Base-by-base conservation (phyloP, 2,113 vertebrate species). In the Salvelinus sp. region DNA sequence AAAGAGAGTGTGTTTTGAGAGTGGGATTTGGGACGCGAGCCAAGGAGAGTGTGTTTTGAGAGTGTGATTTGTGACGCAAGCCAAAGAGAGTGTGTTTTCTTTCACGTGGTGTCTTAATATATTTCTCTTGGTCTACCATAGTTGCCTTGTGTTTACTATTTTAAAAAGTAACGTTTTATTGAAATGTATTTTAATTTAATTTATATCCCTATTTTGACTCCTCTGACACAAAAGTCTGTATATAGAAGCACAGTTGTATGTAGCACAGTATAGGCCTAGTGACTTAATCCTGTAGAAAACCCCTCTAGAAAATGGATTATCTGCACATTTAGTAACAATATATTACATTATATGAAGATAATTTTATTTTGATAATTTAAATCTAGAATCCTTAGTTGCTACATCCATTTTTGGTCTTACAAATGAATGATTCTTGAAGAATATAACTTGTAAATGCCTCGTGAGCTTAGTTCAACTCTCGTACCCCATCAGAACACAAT, bases 81-180 rank as follows among this genome's bases (percentile, higher is more conserved):
- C 23, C 12, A 27, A 65, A 28, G 74, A 77, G 27, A 69, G 28
- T 76, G 69, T 25, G 22, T 73, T 78, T 83, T 83, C 38, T 84
- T 76, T 83, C 63, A 76, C 68, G 71, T 50, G 28, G 58, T 86
- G 76, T 82, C 83, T 83, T 79, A 68, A 75, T 83, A 77, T 87
- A 76, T 84, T 83, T 70, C 80, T 82, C 81, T 84, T 80, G 83
- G 90, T 91, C 85, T 85, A 88, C 93, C 92, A 92, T 92, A 90
- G 90, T 91, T 92, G 92, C 92, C 93, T 94, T 93, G 93, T 90
- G 91, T 93, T 92, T 80, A 81, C 27, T 68, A 84, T 84, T 84
- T 84, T 88, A 79, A 83, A 88, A 85, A 77, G 73, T 81, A 85
- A 89, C 71, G 57, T 33, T 73, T 60, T 65, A 3, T 74, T 86